Base-by-base conservation (phyloP, 1,140 invertebrate genomes). In the Lepidostoma basale region DNA sequence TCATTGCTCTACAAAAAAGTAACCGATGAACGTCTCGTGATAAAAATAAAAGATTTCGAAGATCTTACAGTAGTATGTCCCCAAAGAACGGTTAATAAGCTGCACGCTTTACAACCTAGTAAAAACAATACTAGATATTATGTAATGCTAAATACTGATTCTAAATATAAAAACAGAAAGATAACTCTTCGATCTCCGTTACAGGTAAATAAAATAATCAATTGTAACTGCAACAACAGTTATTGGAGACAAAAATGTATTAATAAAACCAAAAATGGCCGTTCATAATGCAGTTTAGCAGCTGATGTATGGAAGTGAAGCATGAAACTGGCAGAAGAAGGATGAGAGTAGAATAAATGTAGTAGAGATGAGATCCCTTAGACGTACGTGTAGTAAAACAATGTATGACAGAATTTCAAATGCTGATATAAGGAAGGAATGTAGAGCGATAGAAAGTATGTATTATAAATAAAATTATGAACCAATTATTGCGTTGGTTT, bases 181-280 rank as follows among this genome's bases (percentile, higher is more conserved):
- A 87, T 92, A 20, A 85, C 84, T 3, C 84, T 93, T 6, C 79
- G 89, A 72, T 93, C 92, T 20, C 92, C 92, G 1, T 77, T 94
- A 18, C 88, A 91, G 86, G 91, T 92, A 79, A 39, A 4, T 44
- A 25, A 14, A 18, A 16, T 28, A 45, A 30, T n/a, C 9, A 45
- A 47, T 62, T 33, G 12, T 30, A 14, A 12, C n/a, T 28, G 20
- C 28, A 26, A 20, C 5, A 20, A 2, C 26, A 52, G 5, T 36
- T 49, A 4, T 16, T 45, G 12, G 22, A 22, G 14, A 49, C 12
- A 33, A 33, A 33, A 33, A 33, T 5, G n/a, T n/a, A n/a, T n/a
- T n/a, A n/a, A n/a, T n/a, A n/a, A n/a, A n/a, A n/a, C n/a, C n/a
- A n/a, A n/a, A 6, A 33, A 33, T 33, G 30, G 30, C 5, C 5